phyloP scores from a whole-genome alignment of 2,888 invertebrate genomes.

The Antheraea assamensis region DNA sequence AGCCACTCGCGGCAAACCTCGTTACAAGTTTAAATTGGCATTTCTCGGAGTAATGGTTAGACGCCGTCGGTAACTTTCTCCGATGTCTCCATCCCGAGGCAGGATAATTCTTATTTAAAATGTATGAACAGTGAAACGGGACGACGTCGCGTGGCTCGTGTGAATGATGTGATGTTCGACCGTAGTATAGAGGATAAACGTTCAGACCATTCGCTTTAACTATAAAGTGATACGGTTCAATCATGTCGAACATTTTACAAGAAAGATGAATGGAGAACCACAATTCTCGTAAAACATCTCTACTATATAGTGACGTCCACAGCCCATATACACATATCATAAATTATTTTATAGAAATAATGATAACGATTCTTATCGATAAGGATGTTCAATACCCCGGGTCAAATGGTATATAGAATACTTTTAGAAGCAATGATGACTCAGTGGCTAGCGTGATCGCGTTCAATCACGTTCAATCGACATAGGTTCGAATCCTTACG shows the following conservation, averaged over 20 bases:
- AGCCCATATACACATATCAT: too few relatives aligned
- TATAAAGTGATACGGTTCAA: neutral
- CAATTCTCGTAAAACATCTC: neutral
- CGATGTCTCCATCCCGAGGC: slow-evolving; percentile 66
- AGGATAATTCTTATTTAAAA: slow-evolving; percentile 75
- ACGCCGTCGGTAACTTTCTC: slow-evolving; percentile 66
- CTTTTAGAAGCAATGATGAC: too few relatives aligned
- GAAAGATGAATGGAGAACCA: neutral
- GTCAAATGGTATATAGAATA: too few relatives aligned
- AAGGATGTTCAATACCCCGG: too few relatives aligned
- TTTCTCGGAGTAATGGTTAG: slow-evolving; percentile 78
- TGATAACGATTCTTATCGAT: too few relatives aligned
- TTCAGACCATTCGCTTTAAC: neutral
- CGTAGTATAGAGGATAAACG: neutral
- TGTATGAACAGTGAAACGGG: slow-evolving; percentile 53
- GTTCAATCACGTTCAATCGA: too few relatives aligned
- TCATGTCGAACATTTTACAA: neutral
- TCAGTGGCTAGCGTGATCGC: too few relatives aligned
- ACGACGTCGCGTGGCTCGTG: neutral
- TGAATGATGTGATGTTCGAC: neutral
- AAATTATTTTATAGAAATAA: too few relatives aligned
- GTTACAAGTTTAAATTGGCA: slow-evolving; percentile 82
- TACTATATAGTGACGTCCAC: too few relatives aligned
- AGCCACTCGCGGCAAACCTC: slow-evolving; percentile 78
- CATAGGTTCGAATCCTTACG: too few relatives aligned